Conservation (phyloP, 2,888 invertebrate genomes). For the Tubulanus polymorphus region DNA sequence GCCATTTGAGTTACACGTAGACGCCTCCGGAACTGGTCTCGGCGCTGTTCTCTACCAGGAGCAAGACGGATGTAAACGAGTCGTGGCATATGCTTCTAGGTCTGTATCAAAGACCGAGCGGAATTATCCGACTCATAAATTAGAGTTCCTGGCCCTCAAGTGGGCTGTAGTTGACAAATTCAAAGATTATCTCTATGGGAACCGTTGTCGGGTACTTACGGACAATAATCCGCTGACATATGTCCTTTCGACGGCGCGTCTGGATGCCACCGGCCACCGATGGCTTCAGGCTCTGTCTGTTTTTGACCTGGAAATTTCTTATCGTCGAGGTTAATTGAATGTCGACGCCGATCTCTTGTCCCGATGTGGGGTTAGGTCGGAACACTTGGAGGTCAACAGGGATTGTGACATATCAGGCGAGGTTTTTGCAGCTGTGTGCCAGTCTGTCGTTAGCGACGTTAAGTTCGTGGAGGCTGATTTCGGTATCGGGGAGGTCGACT, state of each 20-base stretch:
- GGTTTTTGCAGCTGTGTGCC: too few species aligned
- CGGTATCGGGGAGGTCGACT: too few species aligned
- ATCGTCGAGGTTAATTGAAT: slow-evolving; percentile 7
- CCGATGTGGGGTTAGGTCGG: neutral
- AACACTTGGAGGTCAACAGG: neutral
- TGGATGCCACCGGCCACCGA: slow-evolving; percentile 14
- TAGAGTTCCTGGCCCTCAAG: slow-evolving; percentile 15
- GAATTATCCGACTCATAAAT: slow-evolving; percentile 13
- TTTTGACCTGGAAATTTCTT: slow-evolving; percentile 6
- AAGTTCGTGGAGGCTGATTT: too few species aligned
- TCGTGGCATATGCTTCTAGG: slow-evolving; percentile 14
- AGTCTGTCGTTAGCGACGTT: too few species aligned
- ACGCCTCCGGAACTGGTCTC: slow-evolving; percentile 12
- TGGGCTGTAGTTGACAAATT: slow-evolving; percentile 17
- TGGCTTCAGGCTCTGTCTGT: slow-evolving; percentile 11
- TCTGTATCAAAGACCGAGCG: slow-evolving; percentile 6
- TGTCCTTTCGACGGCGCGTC: slow-evolving; percentile 9
- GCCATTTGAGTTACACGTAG: slow-evolving; percentile 17
- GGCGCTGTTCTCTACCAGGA: slow-evolving; percentile 18
- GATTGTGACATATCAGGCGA: too few species aligned
- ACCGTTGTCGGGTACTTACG: neutral
- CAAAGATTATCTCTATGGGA: slow-evolving; percentile 10
- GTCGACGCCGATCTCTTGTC: slow-evolving; percentile 13
- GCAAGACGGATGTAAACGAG: slow-evolving; percentile 5
- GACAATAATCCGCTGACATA: slow-evolving; percentile 13